A percentile compares a stretch with the other conserved stretches of the same genome.
Conservation (phyloP, 2,888 invertebrate genomes). For the Phragmatobia fuliginosa region DNA sequence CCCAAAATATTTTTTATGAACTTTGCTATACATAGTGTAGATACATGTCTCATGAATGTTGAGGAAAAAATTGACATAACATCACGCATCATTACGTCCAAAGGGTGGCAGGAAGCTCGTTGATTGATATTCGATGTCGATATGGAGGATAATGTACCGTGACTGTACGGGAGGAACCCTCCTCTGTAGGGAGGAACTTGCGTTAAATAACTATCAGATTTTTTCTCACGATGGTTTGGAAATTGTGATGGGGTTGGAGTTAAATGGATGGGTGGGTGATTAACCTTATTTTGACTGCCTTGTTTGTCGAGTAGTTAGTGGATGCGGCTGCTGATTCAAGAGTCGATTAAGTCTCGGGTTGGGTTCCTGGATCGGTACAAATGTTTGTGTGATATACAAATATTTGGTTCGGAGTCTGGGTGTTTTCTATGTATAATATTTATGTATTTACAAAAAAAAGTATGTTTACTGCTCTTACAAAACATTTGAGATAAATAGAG, state of each 20-base stretch:
- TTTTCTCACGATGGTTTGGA: conserved; percentile 3
- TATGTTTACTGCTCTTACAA: too few relatives aligned
- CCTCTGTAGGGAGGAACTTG: conserved; percentile 9
- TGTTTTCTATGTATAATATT: too few relatives aligned
- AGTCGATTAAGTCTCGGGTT: too few relatives aligned
- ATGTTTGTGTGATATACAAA: too few relatives aligned
- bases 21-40: not conserved
- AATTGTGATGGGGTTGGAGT: not conserved
- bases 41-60: not conserved
- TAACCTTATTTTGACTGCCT: not conserved
- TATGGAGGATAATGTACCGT: conserved; percentile 57
- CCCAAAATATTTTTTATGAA: not conserved
- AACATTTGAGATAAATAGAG: too few relatives aligned
- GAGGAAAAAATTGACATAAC: not conserved
- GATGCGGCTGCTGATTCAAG: too few relatives aligned
- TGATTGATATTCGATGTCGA: conserved; percentile 64
- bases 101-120: conserved; percentile 55
- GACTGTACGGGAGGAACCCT: conserved; percentile 31
- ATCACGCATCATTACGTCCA: conserved; percentile 53
- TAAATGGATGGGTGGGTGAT: not conserved
- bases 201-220: conserved; percentile 5
- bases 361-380: too few relatives aligned
- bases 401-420: too few relatives aligned
- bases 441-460: too few relatives aligned
- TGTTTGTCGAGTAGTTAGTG: too few relatives aligned